phyloP scores from a whole-genome alignment of 2,888 invertebrate species.

The Coelopa pilipes region DNA sequence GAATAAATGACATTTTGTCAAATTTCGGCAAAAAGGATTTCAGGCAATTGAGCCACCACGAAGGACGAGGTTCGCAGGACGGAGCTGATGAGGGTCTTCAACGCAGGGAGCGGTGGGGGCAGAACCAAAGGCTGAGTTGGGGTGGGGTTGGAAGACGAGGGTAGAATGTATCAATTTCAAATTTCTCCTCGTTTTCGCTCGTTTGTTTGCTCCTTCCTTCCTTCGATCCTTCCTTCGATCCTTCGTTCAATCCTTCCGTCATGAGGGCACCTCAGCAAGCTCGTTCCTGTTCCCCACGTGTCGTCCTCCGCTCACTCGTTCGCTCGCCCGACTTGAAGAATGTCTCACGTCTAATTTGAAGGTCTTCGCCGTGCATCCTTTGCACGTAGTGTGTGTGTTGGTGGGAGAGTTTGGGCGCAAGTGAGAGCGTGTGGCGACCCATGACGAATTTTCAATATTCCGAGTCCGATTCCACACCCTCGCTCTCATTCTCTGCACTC shows the following conservation, averaged over 20 bases:
- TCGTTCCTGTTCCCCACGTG: too few relatives aligned
- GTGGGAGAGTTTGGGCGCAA: too few relatives aligned
- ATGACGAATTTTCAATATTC: too few relatives aligned
- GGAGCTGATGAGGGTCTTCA: background rate
- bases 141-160: background rate
- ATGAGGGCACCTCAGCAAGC: too few relatives aligned
- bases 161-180: background rate
- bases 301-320: too few relatives aligned
- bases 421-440: too few relatives aligned
- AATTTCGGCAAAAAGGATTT: slow-evolving; percentile 1
- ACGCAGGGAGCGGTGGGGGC: too few relatives aligned
- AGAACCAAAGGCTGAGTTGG: too few relatives aligned
- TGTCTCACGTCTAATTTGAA: slow-evolving; percentile 1
- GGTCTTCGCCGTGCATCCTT: background rate
- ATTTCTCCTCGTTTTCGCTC: background rate
- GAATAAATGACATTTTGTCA: slow-evolving; percentile 1
- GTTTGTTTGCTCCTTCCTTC: background rate
- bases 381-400: too few relatives aligned
- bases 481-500: too few relatives aligned
- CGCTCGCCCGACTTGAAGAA: background rate
- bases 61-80: slow-evolving; percentile 4
- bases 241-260: background rate
- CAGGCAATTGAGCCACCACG: background rate
- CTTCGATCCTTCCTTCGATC: background rate
- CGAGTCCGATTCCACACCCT: too few relatives aligned